A percentile compares a stretch with the other conserved stretches of the same genome.
Evolutionary conservation across 2,888 invertebrate genomes (phyloP).

Genomic region (Hofmannophila pseudospretella): DNA sequence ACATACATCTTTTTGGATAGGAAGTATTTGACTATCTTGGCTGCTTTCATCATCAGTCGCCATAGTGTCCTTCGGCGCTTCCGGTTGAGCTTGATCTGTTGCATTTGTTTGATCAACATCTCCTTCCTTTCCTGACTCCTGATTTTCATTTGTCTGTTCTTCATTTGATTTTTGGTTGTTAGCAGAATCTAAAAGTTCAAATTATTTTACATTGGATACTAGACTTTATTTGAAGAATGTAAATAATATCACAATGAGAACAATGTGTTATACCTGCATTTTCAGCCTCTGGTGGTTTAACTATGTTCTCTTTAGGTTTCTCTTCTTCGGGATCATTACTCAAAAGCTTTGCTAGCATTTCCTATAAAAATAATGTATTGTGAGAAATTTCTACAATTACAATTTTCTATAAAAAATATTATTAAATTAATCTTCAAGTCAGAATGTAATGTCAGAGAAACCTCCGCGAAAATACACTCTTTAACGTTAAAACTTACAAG

Average conservation of each 20-base stretch:
- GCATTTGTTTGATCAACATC: background rate
- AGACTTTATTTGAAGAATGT: too few relatives aligned
- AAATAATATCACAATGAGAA: too few relatives aligned
- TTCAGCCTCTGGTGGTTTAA: background rate
- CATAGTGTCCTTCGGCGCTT: conserved; percentile 7
- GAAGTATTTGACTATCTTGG: conserved; percentile 25
- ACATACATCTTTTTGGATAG: too few relatives aligned
- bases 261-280: too few relatives aligned
- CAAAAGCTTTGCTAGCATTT: conserved; percentile 48
- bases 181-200: too few relatives aligned
- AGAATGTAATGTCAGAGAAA: too few relatives aligned
- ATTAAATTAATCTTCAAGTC: too few relatives aligned
- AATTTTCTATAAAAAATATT: background rate
- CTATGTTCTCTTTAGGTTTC: conserved; percentile 7
- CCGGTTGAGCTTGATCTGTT: conserved; percentile 4
- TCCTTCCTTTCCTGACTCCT: background rate
- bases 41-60: conserved; percentile 39
- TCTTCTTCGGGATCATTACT: conserved; percentile 48
- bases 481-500: conserved; percentile 48
- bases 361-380: conserved; percentile 38
- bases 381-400: background rate
- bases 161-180: background rate
- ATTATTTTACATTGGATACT: too few relatives aligned
- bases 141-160: conserved; percentile 1
- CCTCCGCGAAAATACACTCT: too few relatives aligned